Conservation (phyloP, 1,140 invertebrate species). For the Goniozus legneri region DNA sequence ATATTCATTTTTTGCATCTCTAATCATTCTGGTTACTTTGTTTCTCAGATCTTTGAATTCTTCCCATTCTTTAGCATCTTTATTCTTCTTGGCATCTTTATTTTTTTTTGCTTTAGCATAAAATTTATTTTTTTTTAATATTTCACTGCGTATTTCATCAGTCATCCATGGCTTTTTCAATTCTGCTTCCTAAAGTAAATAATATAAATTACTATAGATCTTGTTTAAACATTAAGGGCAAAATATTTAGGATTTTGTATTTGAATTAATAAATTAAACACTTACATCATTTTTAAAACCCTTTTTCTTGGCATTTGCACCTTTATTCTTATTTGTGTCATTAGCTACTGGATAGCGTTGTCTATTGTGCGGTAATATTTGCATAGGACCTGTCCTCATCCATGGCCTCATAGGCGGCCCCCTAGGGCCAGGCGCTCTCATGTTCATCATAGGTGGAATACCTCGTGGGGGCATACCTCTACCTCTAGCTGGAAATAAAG, state of each 20-base stretch:
- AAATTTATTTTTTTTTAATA: slow-evolving; percentile 56
- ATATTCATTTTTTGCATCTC: slow-evolving; percentile 56
- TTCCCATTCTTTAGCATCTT: slow-evolving; percentile 53
- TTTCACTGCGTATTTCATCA: slow-evolving; percentile 56
- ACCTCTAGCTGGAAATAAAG: slow-evolving; percentile 29
- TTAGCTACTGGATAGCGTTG: no score
- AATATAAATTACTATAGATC: slow-evolving; percentile 11
- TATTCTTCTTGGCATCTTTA: slow-evolving; percentile 53
- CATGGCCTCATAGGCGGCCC: slow-evolving; percentile 36
- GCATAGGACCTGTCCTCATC: slow-evolving; percentile 15
- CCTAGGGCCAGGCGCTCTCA: slow-evolving; percentile 31
- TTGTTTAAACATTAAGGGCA: neutral
- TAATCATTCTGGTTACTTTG: slow-evolving; percentile 56
- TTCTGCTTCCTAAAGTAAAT: slow-evolving; percentile 40
- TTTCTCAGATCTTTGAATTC: slow-evolving; percentile 57
- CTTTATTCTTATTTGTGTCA: slow-evolving; percentile 29
- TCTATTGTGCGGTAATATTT: no score
- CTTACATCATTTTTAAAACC: slow-evolving; percentile 38
- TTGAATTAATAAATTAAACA: slow-evolving; percentile 1
- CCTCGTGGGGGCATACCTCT: slow-evolving; percentile 30
- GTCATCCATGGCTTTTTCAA: slow-evolving; percentile 58
- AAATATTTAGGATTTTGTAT: neutral
- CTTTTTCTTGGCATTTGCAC: slow-evolving; percentile 32
- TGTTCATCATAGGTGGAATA: slow-evolving; percentile 14
- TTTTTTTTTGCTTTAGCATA: slow-evolving; percentile 55